Percentiles rank a stretch among this genome's conserved stretches.
phyloP scores from a whole-genome alignment of 2,888 invertebrate species.

The Drosophila meridionalis region DNA sequence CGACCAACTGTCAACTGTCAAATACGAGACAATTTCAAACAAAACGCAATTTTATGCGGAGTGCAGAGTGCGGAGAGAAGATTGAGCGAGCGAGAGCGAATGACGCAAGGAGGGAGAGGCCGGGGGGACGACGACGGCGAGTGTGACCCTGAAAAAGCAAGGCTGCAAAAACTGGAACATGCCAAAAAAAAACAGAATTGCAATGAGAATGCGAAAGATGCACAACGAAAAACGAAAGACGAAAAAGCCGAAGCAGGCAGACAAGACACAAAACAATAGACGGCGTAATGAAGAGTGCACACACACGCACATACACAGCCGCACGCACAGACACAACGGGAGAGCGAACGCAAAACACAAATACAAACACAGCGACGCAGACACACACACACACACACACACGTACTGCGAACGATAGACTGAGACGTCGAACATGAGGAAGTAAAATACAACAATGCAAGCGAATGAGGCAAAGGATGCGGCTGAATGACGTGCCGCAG shows the following conservation, averaged over 20 bases:
- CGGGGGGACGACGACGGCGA: conserved; percentile 16
- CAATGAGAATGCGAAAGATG: conserved; percentile 53
- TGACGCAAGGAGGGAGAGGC: background rate
- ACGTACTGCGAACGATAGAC: conserved; percentile 27
- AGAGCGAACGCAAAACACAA: conserved; percentile 34
- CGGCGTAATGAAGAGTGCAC: conserved; percentile 70
- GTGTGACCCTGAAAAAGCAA: conserved; percentile 71
- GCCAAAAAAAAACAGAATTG: conserved; percentile 53
- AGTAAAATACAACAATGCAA: conserved; percentile 71
- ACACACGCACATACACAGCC: conserved; percentile 29
- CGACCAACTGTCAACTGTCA: conserved; percentile 82
- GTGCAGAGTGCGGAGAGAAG: conserved; percentile 17
- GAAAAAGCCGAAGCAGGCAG: conserved; percentile 33
- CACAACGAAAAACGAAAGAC: conserved; percentile 9
- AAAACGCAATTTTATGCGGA: conserved; percentile 21
- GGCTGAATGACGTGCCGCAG: conserved; percentile 51
- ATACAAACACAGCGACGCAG: conserved; percentile 23
- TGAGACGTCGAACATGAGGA: conserved; percentile 66
- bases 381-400: background rate
- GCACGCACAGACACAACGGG: conserved; percentile 41
- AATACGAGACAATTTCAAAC: conserved; percentile 70
- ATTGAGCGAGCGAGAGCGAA: background rate
- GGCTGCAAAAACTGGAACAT: conserved; percentile 73
- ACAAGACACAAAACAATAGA: conserved; percentile 64
- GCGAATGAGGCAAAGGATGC: conserved; percentile 63